phyloP scores from a whole-genome alignment of 1,140 invertebrate species.

The Sycophila sp. region DNA sequence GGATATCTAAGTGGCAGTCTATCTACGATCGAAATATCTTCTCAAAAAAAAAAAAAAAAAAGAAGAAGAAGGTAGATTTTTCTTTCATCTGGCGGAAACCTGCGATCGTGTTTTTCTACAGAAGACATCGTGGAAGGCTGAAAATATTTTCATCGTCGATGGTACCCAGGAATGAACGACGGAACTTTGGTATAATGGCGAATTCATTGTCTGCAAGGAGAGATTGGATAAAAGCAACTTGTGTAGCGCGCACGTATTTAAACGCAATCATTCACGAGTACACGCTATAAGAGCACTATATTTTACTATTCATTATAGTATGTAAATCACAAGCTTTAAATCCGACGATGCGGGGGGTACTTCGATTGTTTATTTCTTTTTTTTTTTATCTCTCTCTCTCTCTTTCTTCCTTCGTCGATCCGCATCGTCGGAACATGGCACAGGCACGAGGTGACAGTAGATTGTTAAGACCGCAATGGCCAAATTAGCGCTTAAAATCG shows the following conservation, averaged over 20 bases:
- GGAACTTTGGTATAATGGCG: too few species aligned
- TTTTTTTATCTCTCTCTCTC: background rate
- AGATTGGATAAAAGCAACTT: background rate
- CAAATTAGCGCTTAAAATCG: background rate
- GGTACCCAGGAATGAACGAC: too few species aligned
- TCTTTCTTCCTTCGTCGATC: background rate
- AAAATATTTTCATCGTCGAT: too few species aligned
- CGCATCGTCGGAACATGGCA: background rate
- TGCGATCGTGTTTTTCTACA: too few species aligned
- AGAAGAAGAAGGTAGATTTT: too few species aligned
- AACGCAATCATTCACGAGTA: slow-evolving; percentile 1
- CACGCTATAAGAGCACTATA: slow-evolving; percentile 8
- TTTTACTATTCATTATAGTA: slow-evolving; percentile 14
- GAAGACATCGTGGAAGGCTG: too few species aligned
- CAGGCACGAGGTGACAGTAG: slow-evolving; percentile 10
- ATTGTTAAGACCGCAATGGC: slow-evolving; percentile 13
- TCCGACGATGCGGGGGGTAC: background rate
- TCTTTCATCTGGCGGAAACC: too few species aligned
- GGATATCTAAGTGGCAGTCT: too few species aligned
- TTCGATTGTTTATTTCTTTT: background rate
- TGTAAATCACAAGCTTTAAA: background rate
- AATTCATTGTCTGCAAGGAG: background rate
- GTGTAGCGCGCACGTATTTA: slow-evolving; percentile 22
- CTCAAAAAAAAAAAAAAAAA: too few species aligned
- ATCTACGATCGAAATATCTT: too few species aligned